Base-by-base conservation (phyloP, 2,113 vertebrate species). In the Alethe castanea region DNA sequence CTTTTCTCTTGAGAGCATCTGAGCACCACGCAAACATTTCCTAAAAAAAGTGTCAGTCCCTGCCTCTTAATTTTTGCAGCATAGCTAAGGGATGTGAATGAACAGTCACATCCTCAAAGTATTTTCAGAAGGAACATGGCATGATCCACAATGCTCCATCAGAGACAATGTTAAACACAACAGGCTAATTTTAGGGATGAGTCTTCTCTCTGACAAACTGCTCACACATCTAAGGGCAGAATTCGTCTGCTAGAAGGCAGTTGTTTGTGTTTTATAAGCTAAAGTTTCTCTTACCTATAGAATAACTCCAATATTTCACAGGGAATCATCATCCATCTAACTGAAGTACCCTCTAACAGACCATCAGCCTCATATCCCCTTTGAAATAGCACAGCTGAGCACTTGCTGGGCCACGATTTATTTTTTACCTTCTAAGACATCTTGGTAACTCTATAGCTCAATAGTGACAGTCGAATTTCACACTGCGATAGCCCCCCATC, bases 381-480 rank as follows among this genome's bases (percentile, higher is more conserved):
- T 96, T 95, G 93, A 97, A 96, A 97, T 93, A 97, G 96, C 95
- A 96, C 96, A 97, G 96, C 97, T 97, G 95, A 97, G 95, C 94
- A 97, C 95, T 97, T 96, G 80, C 94, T 94, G 96, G 94, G 80
- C 93, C 92, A 95, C 94, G 62, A 97, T 96, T 97, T 96, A 96
- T 97, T 96, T 97, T 96, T 96, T 92, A 96, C 94, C 95, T 96
- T 97, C 94, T 94, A 95, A 96, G 94, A 97, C 96, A 95, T 97
- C 95, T 97, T 96, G 97, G 95, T 97, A 96, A 96, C 97, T 97
- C 97, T 95, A 96, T 96, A 97, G 97, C 95, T 97, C 93, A 97
- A 96, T 92, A 94, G 73, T 97, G 97, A 97, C 97, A 97, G 96
- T 96, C 86, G 80, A 97, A 97, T 97, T 97, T 97, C 97, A 97